These are phyloP conservation scores for Mechanitis mazaeus DNA, from an alignment of 2,888 invertebrate species.

Conservation along the genomic window DNA sequence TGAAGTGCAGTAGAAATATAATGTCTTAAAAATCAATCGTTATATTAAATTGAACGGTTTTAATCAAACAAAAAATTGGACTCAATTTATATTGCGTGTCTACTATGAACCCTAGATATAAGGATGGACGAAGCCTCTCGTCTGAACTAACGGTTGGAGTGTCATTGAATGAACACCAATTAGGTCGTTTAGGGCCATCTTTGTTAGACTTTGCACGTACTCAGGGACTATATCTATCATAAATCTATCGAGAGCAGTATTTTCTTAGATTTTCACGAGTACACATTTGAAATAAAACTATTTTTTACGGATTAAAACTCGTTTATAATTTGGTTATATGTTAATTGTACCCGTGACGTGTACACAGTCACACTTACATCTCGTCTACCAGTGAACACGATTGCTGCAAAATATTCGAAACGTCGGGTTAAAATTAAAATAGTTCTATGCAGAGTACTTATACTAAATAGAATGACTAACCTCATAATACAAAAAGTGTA, in stretches of 20 bases:
- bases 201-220: slow-evolving; percentile 38
- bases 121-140: not conserved
- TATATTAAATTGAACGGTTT: slow-evolving; percentile 1
- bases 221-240: slow-evolving; percentile 39
- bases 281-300: too few relatives aligned
- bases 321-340: too few relatives aligned
- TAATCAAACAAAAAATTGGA: slow-evolving; percentile 22
- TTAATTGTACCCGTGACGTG: too few relatives aligned
- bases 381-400: too few relatives aligned
- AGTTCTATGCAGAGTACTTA: not conserved
- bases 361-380: too few relatives aligned
- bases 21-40: not conserved
- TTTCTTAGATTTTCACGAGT: too few relatives aligned
- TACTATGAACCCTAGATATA: slow-evolving; percentile 36
- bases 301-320: too few relatives aligned
- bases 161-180: slow-evolving; percentile 65
- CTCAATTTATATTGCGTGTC: slow-evolving; percentile 35
- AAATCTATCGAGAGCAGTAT: not conserved
- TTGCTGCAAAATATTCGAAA: too few relatives aligned
- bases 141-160: slow-evolving; percentile 47
- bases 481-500: not conserved
- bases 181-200: slow-evolving; percentile 59
- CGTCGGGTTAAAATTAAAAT: not conserved
- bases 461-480: too few relatives aligned
- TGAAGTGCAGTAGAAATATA: too few relatives aligned